Conservation (phyloP, 2,113 vertebrate species). For the Corythornis vintsioides region DNA sequence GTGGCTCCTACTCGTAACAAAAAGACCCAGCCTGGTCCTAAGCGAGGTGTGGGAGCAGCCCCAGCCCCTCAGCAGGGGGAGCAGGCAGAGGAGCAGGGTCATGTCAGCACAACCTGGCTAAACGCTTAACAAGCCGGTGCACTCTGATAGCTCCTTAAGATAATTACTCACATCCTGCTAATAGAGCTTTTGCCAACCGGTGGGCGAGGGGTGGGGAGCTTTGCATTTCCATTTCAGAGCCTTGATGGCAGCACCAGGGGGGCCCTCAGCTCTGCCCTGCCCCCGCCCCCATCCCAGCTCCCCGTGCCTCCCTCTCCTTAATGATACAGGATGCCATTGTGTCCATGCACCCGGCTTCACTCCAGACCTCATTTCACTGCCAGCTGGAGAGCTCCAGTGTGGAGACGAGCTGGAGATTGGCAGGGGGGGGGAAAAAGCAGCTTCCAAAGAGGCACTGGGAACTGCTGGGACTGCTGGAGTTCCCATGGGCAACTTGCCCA, state of each 20-base stretch:
- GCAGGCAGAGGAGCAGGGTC: conserved; percentile 11
- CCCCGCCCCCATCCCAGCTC: neutral
- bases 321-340: neutral
- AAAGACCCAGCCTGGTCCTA: neutral
- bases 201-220: neutral
- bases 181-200: neutral
- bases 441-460: neutral
- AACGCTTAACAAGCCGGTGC: conserved; percentile 44
- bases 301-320: neutral
- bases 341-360: neutral
- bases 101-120: conserved; percentile 43
- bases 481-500: neutral
- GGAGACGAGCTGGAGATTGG: neutral
- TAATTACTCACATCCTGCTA: conserved; percentile 51
- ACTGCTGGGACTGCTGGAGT: neutral
- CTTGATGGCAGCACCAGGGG: conserved; percentile 16
- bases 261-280: neutral
- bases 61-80: neutral
- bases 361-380: neutral
- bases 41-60: neutral
- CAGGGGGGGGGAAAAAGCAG: neutral
- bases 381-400: neutral
- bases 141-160: conserved; percentile 40
- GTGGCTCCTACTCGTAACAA: fast-evolving
- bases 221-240: conserved; percentile 5